Evolutionary conservation across 2,113 vertebrate genomes (phyloP).

Genomic region (Mesoclemmys tuberculata): DNA sequence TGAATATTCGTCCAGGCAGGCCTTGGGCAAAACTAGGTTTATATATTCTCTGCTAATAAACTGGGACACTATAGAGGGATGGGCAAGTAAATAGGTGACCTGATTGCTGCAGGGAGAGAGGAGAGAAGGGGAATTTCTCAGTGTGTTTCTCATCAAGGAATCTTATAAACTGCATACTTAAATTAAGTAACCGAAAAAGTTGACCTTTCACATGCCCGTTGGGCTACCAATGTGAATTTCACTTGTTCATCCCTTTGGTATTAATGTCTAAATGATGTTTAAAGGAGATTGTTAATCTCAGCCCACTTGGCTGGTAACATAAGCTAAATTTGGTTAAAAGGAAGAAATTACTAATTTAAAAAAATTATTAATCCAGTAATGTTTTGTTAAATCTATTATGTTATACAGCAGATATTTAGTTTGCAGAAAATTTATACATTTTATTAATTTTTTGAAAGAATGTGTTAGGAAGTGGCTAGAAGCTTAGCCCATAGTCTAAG

Average conservation of each 20-base stretch:
- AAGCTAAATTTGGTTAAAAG: slow-evolving; percentile 61
- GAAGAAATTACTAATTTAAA: slow-evolving; percentile 62
- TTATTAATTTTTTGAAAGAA: slow-evolving; percentile 68
- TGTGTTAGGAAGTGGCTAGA: slow-evolving; percentile 63
- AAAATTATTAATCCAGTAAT: slow-evolving; percentile 62
- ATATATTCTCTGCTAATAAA: slow-evolving; percentile 66
- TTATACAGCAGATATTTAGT: slow-evolving; percentile 74
- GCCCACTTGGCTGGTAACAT: slow-evolving; percentile 58
- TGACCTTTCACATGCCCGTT: slow-evolving; percentile 58
- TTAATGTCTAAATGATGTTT: slow-evolving; percentile 62
- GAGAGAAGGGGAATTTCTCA: slow-evolving; percentile 58
- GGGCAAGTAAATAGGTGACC: slow-evolving; percentile 36
- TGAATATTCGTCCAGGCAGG: slow-evolving; percentile 91
- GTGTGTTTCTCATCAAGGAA: slow-evolving; percentile 63
- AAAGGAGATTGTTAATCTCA: slow-evolving; percentile 63
- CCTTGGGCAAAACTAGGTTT: slow-evolving; percentile 87
- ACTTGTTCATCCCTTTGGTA: slow-evolving; percentile 49
- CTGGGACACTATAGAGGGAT: slow-evolving; percentile 51
- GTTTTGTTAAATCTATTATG: slow-evolving; percentile 56
- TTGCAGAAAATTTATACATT: slow-evolving; percentile 66
- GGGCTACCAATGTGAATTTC: slow-evolving; percentile 20
- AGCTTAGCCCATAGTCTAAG: slow-evolving; percentile 57
- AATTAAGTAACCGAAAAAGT: slow-evolving; percentile 56
- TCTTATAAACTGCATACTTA: slow-evolving; percentile 43
- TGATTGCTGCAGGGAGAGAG: slow-evolving; percentile 58